phyloP scores from a whole-genome alignment of 2,113 vertebrate species.

The Rhinopomastus cyanomelas region DNA sequence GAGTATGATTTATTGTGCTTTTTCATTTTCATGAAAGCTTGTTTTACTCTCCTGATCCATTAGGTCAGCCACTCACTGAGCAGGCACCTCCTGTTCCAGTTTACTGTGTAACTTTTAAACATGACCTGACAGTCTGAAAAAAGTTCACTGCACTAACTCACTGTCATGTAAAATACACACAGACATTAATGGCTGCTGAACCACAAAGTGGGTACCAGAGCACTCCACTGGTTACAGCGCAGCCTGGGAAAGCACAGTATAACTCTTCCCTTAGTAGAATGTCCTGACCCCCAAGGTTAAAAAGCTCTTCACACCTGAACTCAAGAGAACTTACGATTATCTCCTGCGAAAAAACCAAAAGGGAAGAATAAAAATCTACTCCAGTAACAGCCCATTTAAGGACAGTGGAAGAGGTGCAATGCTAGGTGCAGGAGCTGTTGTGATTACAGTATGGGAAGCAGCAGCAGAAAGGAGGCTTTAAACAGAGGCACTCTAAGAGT shows the following conservation, averaged over 20 bases:
- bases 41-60: neutral
- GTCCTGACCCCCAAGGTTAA: neutral
- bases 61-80: neutral
- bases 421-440: neutral
- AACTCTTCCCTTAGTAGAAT: neutral
- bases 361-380: neutral
- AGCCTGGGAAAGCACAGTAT: neutral
- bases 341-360: neutral
- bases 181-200: neutral
- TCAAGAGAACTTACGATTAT: neutral
- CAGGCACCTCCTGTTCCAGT: neutral
- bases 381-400: neutral
- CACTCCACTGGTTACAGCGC: neutral
- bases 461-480: neutral
- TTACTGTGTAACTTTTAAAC: neutral
- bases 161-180: neutral
- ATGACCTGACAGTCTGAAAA: neutral
- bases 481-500: neutral
- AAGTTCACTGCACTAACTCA: neutral
- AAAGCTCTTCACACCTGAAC: neutral
- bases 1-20: neutral
- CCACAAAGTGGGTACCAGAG: neutral
- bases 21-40: conserved; percentile 1
- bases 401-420: neutral
- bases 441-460: neutral